Evolutionary conservation across 2,113 vertebrate genomes (phyloP), one percentile per base, ranked within the genome.

Genomic region (Laterallus jamaicensis): DNA sequence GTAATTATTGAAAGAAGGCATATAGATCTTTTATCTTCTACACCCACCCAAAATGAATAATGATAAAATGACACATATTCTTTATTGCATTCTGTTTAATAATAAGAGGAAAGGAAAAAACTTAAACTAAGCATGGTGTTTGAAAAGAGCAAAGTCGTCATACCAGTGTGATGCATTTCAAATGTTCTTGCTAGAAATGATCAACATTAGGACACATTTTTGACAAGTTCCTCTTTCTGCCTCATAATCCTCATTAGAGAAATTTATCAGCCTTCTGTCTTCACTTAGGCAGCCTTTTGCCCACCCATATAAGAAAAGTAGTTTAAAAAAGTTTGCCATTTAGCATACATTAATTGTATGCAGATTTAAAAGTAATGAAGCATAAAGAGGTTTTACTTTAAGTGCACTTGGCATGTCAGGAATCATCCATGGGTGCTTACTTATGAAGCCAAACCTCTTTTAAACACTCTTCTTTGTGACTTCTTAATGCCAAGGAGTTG

Each of bases 1-100:
- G 86, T 63, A 93, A 83, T 90, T 95, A 80, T 66, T 88, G 63
- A 79, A 91, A 75, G 59, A 86, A 92, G 64, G 32, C 80, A 68
- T n/a, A 64, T 28, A 92, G 86, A 81, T 88, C 64, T 86, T 92
- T 92, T 78, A 70, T 88, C 60, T 88, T 88, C 62, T 84, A 55
- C 29, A 83, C 32, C 13, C 15, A 63, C 44, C 10, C n/a, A 63
- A 88, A 94, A 86, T 60, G 39, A 88, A 42, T 74, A 88, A 83
- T 52, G 56, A 66, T 67, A 86, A 86, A 83, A 75, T 78, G 47
- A 17, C 44, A 67, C 12, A 47, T 37, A 67, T 21, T 83, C 50
- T 62, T 86, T 81, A 63, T 86, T 83, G 28, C 7, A 1, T 83
- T 86, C 21, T 77, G 25, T 50, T 88, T 86, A 83, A 81, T 67